A percentile compares a stretch with the other conserved stretches of the same genome.
phyloP scores from a whole-genome alignment of 2,797 vertebrate genomes.

The Eospalax fontanierii region DNA sequence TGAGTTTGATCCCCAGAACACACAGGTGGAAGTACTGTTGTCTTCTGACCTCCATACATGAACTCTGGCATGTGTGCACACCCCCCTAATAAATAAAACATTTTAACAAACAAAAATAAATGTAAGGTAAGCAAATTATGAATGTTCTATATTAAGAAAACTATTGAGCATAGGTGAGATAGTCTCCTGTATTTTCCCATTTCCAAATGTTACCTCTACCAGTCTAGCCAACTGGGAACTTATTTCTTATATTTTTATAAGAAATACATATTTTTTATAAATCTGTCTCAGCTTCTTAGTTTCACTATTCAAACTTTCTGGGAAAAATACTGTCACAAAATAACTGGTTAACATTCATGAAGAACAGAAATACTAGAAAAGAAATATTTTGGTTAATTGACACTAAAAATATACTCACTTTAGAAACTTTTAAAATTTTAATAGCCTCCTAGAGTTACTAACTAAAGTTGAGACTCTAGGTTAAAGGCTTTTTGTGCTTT shows the following conservation, averaged over 20 bases:
- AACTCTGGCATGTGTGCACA: too few relatives aligned
- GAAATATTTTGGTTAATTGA: constrained; percentile 29
- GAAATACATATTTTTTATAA: too few relatives aligned
- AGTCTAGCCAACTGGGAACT: constrained; percentile 10
- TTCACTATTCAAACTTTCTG: constrained; percentile 27
- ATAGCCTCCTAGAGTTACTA: not conserved
- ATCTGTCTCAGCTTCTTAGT: not conserved
- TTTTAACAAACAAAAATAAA: constrained; percentile 47
- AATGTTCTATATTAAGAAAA: constrained; percentile 50
- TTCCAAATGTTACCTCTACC: constrained; percentile 30
- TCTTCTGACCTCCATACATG: too few relatives aligned
- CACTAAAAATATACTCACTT: not conserved
- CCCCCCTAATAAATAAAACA: not conserved
- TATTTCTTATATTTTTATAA: too few relatives aligned
- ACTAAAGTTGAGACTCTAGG: constrained; percentile 18
- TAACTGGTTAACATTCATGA: constrained; percentile 12
- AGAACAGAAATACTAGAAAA: constrained; percentile 29
- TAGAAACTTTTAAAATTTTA: not conserved
- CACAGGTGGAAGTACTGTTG: too few relatives aligned
- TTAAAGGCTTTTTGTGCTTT: not conserved
- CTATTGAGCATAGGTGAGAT: not conserved
- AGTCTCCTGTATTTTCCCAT: not conserved
- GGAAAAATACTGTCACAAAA: constrained; percentile 36
- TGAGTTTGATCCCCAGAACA: too few relatives aligned
- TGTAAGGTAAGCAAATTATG: constrained; percentile 11